Conservation (phyloP, 30 jellyfish, hydroid and myxozoan genomes). For the Cassiopea xamachana region DNA sequence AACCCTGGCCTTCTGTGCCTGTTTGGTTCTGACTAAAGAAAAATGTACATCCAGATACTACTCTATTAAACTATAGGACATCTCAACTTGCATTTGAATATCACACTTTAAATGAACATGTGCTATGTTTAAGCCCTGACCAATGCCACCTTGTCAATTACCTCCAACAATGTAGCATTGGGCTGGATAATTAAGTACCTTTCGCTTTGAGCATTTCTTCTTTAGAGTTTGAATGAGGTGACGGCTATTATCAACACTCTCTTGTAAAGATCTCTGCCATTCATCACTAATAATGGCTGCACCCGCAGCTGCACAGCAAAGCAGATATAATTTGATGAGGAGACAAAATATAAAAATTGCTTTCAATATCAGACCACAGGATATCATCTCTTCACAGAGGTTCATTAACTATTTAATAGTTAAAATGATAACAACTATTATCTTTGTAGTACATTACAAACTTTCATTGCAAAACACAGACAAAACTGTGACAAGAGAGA, state of each 20-base stretch:
- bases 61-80: too few species aligned
- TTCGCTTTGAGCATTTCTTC: constrained; percentile 54
- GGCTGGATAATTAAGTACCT: constrained; percentile 40
- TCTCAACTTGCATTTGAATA: not conserved
- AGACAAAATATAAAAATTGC: not conserved
- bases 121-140: not conserved
- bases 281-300: constrained; percentile 84
- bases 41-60: too few species aligned
- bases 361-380: not conserved
- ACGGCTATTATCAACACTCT: constrained; percentile 80
- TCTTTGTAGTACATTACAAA: too few species aligned
- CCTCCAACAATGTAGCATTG: not conserved
- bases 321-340: constrained; percentile 20
- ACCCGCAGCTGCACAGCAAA: constrained; percentile 73
- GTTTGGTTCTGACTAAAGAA: too few species aligned
- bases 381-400: not conserved
- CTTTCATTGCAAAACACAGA: too few species aligned
- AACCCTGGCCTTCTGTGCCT: too few species aligned
- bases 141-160: not conserved
- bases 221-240: constrained; percentile 69
- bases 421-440: too few species aligned
- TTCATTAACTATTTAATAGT: not conserved
- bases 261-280: constrained; percentile 78
- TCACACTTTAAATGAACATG: not conserved
- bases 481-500: too few species aligned